Conservation (phyloP, 2,888 invertebrate species). For the Drosophila seclusa region DNA sequence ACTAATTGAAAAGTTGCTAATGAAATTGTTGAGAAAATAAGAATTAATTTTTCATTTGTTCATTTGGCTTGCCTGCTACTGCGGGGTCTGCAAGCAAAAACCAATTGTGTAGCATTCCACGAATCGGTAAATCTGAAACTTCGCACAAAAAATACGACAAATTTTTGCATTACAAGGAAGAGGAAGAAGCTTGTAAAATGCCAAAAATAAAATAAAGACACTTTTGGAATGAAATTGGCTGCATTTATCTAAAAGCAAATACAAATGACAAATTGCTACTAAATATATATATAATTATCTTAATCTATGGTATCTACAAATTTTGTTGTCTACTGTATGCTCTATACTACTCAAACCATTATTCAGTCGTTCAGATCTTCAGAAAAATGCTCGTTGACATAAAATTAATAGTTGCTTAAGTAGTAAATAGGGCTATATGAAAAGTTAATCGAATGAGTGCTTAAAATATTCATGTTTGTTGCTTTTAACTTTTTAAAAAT, state of each 20-base stretch:
- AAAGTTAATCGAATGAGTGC: neutral
- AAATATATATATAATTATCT: neutral
- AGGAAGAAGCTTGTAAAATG: neutral
- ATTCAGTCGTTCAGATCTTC: neutral
- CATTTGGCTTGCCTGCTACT: slow-evolving; percentile 1
- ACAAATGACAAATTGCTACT: neutral
- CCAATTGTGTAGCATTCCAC: neutral
- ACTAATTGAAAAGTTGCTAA: slow-evolving; percentile 77
- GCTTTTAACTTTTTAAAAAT: neutral
- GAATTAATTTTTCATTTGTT: slow-evolving; percentile 41
- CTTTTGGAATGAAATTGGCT: neutral
- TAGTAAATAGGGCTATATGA: neutral
- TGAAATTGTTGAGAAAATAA: slow-evolving; percentile 70
- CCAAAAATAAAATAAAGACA: neutral
- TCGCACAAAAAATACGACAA: neutral
- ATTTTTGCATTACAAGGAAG: neutral
- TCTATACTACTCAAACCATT: neutral
- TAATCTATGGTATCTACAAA: neutral
- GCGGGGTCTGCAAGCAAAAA: neutral
- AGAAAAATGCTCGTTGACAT: neutral
- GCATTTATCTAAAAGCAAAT: too few species aligned
- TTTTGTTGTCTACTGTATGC: neutral
- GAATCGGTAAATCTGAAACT: neutral
- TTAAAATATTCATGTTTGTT: neutral
- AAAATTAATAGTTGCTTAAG: neutral